phyloP scores from a whole-genome alignment of 2,888 invertebrate species.

The Lithophane leautieri region DNA sequence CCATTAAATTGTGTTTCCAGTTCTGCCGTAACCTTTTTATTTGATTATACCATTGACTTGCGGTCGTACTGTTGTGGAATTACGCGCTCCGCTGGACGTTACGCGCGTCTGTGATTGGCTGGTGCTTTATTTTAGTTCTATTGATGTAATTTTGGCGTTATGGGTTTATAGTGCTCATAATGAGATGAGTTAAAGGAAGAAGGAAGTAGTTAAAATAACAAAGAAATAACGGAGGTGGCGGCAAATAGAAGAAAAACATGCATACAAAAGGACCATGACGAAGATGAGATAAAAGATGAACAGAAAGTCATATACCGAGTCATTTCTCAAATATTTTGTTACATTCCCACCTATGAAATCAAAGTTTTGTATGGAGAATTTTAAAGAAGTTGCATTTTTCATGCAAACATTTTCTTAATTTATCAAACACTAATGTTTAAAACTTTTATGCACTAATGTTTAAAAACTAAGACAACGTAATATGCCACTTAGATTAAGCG shows the following conservation, averaged over 20 bases:
- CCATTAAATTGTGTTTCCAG: slow-evolving; percentile 52
- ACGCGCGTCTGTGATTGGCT: slow-evolving; percentile 27
- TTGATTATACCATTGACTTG: slow-evolving; percentile 65
- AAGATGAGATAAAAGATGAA: not conserved
- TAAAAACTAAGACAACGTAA: too few relatives aligned
- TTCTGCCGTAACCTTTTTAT: slow-evolving; percentile 64
- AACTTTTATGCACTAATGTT: too few relatives aligned
- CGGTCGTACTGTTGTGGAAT: slow-evolving; percentile 55
- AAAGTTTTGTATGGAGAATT: too few relatives aligned
- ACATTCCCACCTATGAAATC: too few relatives aligned
- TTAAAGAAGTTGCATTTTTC: too few relatives aligned
- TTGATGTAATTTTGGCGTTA: not conserved
- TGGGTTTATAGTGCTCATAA: not conserved
- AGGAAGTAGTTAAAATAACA: not conserved
- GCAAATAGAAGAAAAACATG: not conserved
- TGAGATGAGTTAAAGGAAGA: not conserved
- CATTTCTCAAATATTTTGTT: not conserved
- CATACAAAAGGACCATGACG: not conserved
- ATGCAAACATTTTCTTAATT: too few relatives aligned
- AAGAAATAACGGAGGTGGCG: not conserved
- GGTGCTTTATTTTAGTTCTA: slow-evolving; percentile 28
- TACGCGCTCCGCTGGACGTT: slow-evolving; percentile 50
- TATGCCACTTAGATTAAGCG: too few relatives aligned
- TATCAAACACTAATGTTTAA: too few relatives aligned
- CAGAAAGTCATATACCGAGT: not conserved